Base-by-base conservation (phyloP, 1,140 invertebrate species). In the Lucilia sericata region DNA sequence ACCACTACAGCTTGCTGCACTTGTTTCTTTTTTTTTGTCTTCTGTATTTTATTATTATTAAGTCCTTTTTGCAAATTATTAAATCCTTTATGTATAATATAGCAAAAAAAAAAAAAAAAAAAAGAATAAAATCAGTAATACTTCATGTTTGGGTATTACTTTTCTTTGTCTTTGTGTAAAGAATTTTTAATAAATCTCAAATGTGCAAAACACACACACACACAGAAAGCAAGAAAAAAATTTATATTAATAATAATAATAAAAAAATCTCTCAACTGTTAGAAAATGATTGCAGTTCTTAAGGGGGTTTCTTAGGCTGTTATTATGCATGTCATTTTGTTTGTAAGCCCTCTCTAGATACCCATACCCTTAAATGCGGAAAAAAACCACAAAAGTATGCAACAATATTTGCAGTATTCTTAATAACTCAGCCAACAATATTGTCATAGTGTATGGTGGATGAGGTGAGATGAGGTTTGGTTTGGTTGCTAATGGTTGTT, bases 121-220 rank as follows among this genome's bases (percentile, higher is more conserved):
- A 60, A 60, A 30, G 1, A 30, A 30, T 30, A 30, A 30, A 60
- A 60, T 7, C 42, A 70, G 65, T 70, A 70, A 70, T 70, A 70
- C 65, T 84, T 84, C 85, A 82, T 80, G 76, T 80, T 80, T 80
- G 76, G 76, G 42, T 80, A 80, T 80, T 80, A 80, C 76, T 80
- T 80, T 80, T 84, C 83, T 88, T 85, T 86, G 85, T 85, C 76
- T 80, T 51, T 80, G 76, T 86, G 85, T 87, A 89, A 89, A 88
- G 88, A 89, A 89, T 89, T 89, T 89, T 89, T 89, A 89, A 89
- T 89, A 89, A 89, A 88, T 89, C 88, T 89, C 88, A 89, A 89
- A 89, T 89, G 88, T 89, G 88, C 88, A 65, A 82, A 60, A 70
- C 19, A 60, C n/a, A 30, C 25, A 30, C 25, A 30, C 25, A 30